phyloP scores from a whole-genome alignment of 1,140 invertebrate genomes.

The Drosophila mojavensis region DNA sequence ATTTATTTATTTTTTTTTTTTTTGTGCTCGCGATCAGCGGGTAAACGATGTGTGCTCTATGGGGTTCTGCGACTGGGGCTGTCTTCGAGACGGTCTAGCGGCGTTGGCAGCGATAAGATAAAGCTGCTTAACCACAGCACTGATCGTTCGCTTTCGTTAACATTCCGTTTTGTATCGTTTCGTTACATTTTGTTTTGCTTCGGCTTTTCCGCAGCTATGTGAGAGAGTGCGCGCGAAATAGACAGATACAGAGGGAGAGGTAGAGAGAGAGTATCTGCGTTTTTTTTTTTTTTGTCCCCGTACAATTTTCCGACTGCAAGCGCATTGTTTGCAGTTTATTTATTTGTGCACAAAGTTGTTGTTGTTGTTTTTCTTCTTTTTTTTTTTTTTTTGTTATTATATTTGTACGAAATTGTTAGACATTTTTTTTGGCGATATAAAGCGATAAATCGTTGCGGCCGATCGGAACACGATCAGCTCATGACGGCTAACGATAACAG shows the following conservation, averaged over 20 bases:
- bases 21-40: constrained; percentile 19
- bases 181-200: constrained; percentile 7
- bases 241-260: too few relatives aligned
- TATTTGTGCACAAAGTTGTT: constrained; percentile 11
- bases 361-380: neutral
- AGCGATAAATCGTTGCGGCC: constrained; percentile 14
- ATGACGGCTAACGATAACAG: constrained; percentile 28
- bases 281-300: too few relatives aligned
- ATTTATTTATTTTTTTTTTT: neutral
- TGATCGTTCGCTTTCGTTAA: constrained; percentile 17
- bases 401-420: constrained; percentile 1
- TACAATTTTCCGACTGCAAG: constrained; percentile 21
- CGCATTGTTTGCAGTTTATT: neutral
- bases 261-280: too few relatives aligned
- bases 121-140: constrained; percentile 31
- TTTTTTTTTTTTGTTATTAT: neutral
- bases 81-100: constrained; percentile 7
- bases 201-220: constrained; percentile 3
- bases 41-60: constrained; percentile 15
- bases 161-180: constrained; percentile 12
- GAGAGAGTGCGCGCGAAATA: neutral
- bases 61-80: constrained; percentile 15
- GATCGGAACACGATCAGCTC: constrained; percentile 21
- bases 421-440: constrained; percentile 20
- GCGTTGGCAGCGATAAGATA: constrained; percentile 40